A percentile compares a stretch with the other conserved stretches of the same genome.
Evolutionary conservation across 2,113 vertebrate genomes (phyloP).

Genomic region (Montifringilla adamsi): DNA sequence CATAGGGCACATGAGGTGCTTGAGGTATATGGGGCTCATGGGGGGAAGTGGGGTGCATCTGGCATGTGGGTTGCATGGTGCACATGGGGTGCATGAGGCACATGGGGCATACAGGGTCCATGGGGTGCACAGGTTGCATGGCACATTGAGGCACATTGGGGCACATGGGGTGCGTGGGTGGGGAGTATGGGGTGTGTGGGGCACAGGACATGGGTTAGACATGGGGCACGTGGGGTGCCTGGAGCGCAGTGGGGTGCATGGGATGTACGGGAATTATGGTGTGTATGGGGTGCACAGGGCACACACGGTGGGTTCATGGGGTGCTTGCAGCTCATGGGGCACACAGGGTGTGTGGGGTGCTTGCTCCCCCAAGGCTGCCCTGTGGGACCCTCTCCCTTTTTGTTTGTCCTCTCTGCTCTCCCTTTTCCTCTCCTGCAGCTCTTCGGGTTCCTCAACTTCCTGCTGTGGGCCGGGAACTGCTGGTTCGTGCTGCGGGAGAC

Average conservation of each 20-base stretch:
- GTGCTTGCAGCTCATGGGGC: rapidly evolving
- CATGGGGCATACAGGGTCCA: not conserved
- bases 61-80: not conserved
- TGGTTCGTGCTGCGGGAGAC: conserved; percentile 98
- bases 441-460: conserved; percentile 92
- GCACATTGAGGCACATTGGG: no score
- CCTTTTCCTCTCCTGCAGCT: conserved; percentile 74
- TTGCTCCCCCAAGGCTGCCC: not conserved
- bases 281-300: rapidly evolving
- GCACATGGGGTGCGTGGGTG: no score
- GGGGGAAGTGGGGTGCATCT: no score
- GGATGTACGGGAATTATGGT: rapidly evolving
- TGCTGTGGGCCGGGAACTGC: conserved; percentile 92
- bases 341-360: not conserved
- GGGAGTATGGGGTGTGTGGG: not conserved
- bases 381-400: not conserved
- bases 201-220: not conserved
- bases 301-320: rapidly evolving
- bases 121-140: not conserved
- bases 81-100: not conserved
- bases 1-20: no score
- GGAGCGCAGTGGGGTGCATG: not conserved
- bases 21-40: not conserved
- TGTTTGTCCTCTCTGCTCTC: not conserved
- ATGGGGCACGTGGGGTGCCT: no score